A percentile compares a stretch with the other conserved stretches of the same genome.
phyloP scores from a whole-genome alignment of 2,113 vertebrate genomes.

The Baryphthengus martii region DNA sequence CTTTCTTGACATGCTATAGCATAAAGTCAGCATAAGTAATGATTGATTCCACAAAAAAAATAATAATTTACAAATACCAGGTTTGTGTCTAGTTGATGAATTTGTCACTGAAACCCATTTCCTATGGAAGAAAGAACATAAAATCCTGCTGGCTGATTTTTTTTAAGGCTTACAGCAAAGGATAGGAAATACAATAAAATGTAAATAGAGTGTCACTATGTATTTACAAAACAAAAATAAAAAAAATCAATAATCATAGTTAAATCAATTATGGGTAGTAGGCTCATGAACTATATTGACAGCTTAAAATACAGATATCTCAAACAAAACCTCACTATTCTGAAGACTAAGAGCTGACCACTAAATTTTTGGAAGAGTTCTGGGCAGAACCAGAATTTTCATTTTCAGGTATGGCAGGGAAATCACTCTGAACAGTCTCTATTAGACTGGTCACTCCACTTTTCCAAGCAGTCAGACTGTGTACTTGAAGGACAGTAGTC shows the following conservation, averaged over 20 bases:
- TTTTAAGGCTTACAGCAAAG: neutral
- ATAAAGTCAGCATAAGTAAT: constrained; percentile 23
- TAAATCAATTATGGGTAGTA: neutral
- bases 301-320: neutral
- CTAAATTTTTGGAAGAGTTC: neutral
- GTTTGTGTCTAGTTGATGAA: constrained; percentile 14
- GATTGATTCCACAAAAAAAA: neutral
- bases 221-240: neutral
- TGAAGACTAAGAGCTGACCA: neutral
- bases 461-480: accelerated
- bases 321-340: neutral
- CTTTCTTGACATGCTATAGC: neutral
- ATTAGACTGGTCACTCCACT: neutral
- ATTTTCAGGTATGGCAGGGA: neutral
- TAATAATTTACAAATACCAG: neutral
- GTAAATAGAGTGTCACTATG: neutral
- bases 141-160: neutral
- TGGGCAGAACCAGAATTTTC: neutral
- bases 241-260: neutral
- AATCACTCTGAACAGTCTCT: neutral
- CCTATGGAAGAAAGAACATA: neutral
- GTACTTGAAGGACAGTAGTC: neutral
- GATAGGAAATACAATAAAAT: neutral
- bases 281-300: neutral
- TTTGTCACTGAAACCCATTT: constrained; percentile 17